Percentiles rank a stretch among this genome's conserved stretches.
Evolutionary conservation across 2,797 vertebrate species (phyloP).

Genomic region (Crenuchus spilurus): DNA sequence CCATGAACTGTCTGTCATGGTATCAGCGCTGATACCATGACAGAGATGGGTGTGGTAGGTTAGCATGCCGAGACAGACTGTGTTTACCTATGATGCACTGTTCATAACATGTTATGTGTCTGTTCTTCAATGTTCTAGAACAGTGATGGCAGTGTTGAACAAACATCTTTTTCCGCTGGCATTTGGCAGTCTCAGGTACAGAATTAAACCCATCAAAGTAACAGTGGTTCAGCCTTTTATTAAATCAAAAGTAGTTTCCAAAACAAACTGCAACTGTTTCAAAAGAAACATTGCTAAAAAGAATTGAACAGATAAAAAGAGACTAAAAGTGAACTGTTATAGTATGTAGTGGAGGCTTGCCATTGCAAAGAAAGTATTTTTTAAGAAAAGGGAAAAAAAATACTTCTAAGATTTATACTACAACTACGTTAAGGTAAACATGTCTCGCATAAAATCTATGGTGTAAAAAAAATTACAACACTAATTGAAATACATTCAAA

Average conservation of each 20-base stretch:
- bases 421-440: not conserved
- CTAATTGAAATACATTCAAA: slow-evolving; percentile 65
- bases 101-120: too few species aligned
- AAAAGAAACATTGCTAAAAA: not conserved
- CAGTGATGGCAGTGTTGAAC: too few species aligned
- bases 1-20: not conserved
- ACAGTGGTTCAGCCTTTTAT: slow-evolving; percentile 35
- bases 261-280: slow-evolving; percentile 14
- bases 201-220: not conserved
- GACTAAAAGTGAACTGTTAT: not conserved
- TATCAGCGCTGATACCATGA: too few species aligned
- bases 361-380: not conserved
- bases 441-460: slow-evolving; percentile 54
- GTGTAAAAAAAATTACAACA: slow-evolving; percentile 43
- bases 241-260: slow-evolving; percentile 3
- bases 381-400: not conserved
- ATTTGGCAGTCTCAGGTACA: too few species aligned
- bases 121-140: too few species aligned
- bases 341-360: not conserved
- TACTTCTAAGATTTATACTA: not conserved
- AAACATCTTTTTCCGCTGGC: too few species aligned
- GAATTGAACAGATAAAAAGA: not conserved
- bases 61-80: too few species aligned
- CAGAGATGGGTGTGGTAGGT: too few species aligned
- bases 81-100: too few species aligned